Percentiles rank a stretch among this genome's conserved stretches.
phyloP scores from a whole-genome alignment of 1,140 invertebrate genomes.

The Semibalanus balanoides region DNA sequence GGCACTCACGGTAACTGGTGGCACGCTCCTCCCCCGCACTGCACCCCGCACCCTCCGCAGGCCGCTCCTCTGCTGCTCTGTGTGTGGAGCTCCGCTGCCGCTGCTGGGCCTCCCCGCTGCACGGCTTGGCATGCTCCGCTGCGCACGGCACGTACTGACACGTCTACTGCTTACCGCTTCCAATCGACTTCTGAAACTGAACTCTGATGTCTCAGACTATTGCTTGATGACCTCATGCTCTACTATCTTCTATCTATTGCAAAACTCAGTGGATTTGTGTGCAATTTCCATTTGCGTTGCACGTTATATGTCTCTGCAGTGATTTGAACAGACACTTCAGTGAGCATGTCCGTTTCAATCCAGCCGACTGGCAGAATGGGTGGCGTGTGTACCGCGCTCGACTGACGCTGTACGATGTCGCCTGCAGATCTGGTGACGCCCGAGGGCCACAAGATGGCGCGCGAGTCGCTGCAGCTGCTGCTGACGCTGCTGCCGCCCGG shows the following conservation, averaged over 20 bases:
- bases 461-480: slow-evolving; percentile 10
- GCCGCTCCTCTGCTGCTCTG: too few relatives aligned
- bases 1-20: neutral
- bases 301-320: neutral
- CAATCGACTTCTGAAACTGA: too few relatives aligned
- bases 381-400: neutral
- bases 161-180: neutral
- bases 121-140: neutral
- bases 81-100: neutral
- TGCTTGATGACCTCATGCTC: too few relatives aligned
- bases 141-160: neutral
- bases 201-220: too few relatives aligned
- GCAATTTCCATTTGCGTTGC: neutral
- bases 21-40: neutral
- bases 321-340: neutral
- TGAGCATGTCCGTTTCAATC: neutral
- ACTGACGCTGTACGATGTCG: neutral
- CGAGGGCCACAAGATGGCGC: neutral
- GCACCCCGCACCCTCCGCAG: neutral
- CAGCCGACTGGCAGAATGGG: neutral
- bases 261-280: neutral
- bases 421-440: neutral
- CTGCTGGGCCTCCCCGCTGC: too few relatives aligned
- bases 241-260: too few relatives aligned
- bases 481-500: slow-evolving; percentile 14